A percentile compares a stretch with the other conserved stretches of the same genome.
phyloP scores from a whole-genome alignment of 1,140 invertebrate genomes.

The Geopemphigus sp. region DNA sequence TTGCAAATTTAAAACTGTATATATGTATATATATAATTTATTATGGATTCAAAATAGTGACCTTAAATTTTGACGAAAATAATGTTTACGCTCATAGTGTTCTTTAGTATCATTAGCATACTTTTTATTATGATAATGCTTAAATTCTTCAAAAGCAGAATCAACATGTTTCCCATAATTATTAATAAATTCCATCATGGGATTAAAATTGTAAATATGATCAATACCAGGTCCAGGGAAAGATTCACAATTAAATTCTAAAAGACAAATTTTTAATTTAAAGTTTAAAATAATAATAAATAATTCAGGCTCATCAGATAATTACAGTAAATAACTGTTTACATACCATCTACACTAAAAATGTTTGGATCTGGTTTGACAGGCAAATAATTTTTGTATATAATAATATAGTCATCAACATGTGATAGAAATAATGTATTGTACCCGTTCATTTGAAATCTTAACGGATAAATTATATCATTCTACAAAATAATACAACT shows the following conservation, averaged over 20 bases:
- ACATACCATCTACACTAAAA: slow-evolving; percentile 63
- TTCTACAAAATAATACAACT: slow-evolving; percentile 13
- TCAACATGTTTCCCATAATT: slow-evolving; percentile 71
- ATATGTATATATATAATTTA: background rate
- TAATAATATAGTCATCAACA: slow-evolving; percentile 91
- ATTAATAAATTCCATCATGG: slow-evolving; percentile 87
- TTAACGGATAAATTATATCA: slow-evolving; percentile 59
- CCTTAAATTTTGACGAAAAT: slow-evolving; percentile 86
- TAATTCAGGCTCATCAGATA: background rate
- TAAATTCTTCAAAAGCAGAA: slow-evolving; percentile 75
- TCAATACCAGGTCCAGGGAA: slow-evolving; percentile 85
- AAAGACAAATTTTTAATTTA: slow-evolving; percentile 1
- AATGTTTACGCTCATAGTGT: slow-evolving; percentile 69
- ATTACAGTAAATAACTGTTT: background rate
- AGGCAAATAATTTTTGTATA: slow-evolving; percentile 73
- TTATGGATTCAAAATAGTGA: slow-evolving; percentile 55
- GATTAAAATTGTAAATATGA: slow-evolving; percentile 82
- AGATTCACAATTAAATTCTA: slow-evolving; percentile 66
- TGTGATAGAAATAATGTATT: slow-evolving; percentile 90
- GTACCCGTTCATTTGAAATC: slow-evolving; percentile 91
- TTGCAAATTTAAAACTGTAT: background rate
- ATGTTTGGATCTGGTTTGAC: slow-evolving; percentile 67
- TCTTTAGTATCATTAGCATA: slow-evolving; percentile 65
- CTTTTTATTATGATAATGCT: slow-evolving; percentile 67
- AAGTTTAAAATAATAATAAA: background rate